Evolutionary conservation across 2,113 vertebrate genomes (phyloP).

Genomic region (Gnathonemus echidnorhynchus): DNA sequence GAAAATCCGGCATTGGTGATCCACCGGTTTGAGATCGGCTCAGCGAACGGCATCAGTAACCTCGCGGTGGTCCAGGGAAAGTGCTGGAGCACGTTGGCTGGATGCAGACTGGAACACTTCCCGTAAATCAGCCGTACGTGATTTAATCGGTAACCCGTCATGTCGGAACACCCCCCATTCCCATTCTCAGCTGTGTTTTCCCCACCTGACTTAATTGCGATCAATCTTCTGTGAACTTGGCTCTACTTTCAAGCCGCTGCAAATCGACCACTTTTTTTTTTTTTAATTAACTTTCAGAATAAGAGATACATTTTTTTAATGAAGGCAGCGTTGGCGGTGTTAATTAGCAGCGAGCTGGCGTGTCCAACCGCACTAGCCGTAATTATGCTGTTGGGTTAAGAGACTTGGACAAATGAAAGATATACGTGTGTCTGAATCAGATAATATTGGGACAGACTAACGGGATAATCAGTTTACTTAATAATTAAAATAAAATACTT

Average conservation of each 20-base stretch:
- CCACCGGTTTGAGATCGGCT: background rate
- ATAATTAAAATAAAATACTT: background rate
- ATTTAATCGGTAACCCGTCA: constrained; percentile 36
- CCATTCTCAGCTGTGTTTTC: background rate
- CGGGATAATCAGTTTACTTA: constrained; percentile 1
- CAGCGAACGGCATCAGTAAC: background rate
- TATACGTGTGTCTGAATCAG: background rate
- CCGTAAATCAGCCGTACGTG: background rate
- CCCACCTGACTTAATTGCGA: background rate
- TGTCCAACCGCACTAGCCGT: background rate
- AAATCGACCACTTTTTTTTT: background rate
- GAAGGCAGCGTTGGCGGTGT: background rate
- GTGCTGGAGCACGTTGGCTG: background rate
- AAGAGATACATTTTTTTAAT: background rate
- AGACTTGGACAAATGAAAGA: constrained; percentile 3
- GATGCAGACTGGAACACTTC: background rate
- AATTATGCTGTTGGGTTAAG: constrained; percentile 2
- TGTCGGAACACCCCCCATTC: background rate
- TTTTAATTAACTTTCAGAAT: background rate
- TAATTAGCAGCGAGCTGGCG: background rate
- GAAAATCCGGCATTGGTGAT: background rate
- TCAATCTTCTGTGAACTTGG: background rate
- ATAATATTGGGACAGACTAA: background rate
- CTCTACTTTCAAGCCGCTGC: background rate
- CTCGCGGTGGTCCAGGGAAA: background rate